These are phyloP conservation scores for Archilochus colubris DNA, from an alignment of 2,113 vertebrate species.

Conservation along the genomic window DNA sequence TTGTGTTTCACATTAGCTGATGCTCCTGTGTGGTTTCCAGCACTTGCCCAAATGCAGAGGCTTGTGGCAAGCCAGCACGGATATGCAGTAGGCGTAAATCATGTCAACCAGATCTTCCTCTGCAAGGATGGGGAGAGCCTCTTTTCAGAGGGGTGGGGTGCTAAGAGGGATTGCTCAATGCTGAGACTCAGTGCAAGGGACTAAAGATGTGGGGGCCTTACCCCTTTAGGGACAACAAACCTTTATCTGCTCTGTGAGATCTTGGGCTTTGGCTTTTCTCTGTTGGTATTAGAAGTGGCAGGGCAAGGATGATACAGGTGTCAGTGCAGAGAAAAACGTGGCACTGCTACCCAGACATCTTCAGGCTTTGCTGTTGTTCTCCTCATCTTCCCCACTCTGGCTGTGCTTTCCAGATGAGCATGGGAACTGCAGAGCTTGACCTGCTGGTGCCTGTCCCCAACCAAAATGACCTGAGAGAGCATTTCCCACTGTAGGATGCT, in stretches of 20 bases:
- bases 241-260: background rate
- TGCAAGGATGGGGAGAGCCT: background rate
- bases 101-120: background rate
- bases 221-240: background rate
- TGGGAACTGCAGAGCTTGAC: background rate
- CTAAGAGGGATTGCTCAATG: background rate
- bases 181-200: background rate
- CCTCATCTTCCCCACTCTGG: background rate
- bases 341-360: background rate
- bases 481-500: background rate
- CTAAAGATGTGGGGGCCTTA: background rate
- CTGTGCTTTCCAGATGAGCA: background rate
- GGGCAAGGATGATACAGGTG: background rate
- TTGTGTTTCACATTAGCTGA: slow-evolving; percentile 51
- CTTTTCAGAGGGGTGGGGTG: background rate
- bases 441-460: background rate
- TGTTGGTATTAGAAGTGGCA: background rate
- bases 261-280: background rate
- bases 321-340: background rate
- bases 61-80: slow-evolving; percentile 11
- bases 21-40: slow-evolving; percentile 44
- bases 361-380: background rate
- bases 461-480: background rate
- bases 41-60: slow-evolving; percentile 1
- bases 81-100: slow-evolving; percentile 12